These are phyloP conservation scores for Carcina quercana DNA, from an alignment of 2,888 invertebrate species.

Conservation along the genomic window DNA sequence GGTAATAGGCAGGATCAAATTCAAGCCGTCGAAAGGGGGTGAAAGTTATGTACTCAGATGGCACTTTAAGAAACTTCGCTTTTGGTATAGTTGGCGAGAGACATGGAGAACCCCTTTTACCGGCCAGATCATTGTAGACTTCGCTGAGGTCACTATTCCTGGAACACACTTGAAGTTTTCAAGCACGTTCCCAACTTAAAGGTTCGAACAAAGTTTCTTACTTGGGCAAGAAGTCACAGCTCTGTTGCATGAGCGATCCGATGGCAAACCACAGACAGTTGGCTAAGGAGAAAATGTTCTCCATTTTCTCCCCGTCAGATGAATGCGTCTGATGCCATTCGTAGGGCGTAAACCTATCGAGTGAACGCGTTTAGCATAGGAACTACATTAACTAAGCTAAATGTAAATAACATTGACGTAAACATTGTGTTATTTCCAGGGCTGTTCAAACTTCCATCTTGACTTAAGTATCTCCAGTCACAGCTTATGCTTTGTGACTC, in stretches of 20 bases:
- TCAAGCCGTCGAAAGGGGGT: background rate
- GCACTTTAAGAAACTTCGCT: conserved; percentile 15
- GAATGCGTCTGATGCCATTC: conserved; percentile 96
- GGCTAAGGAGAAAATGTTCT: conserved; percentile 93
- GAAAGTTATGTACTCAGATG: background rate
- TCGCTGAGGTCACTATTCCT: conserved; percentile 65
- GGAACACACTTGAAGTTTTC: conserved; percentile 20
- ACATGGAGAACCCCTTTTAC: conserved; percentile 25
- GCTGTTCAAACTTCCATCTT: too few relatives aligned
- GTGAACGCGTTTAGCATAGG: background rate
- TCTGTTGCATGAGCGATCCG: conserved; percentile 96
- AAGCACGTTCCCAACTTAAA: conserved; percentile 25
- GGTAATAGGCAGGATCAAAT: background rate
- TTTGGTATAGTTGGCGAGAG: conserved; percentile 26
- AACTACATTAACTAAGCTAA: too few relatives aligned
- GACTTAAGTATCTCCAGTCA: too few relatives aligned
- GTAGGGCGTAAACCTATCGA: conserved; percentile 91
- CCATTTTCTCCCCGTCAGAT: conserved; percentile 88
- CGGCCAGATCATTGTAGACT: conserved; percentile 34
- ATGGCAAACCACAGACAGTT: conserved; percentile 99
- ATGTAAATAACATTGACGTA: too few relatives aligned
- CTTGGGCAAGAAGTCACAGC: conserved; percentile 96
- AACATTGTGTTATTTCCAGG: too few relatives aligned
- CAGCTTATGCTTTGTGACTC: too few relatives aligned
- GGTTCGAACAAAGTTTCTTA: conserved; percentile 68